Base-by-base conservation (phyloP, 2,113 vertebrate species). In the Varanus salvator region DNA sequence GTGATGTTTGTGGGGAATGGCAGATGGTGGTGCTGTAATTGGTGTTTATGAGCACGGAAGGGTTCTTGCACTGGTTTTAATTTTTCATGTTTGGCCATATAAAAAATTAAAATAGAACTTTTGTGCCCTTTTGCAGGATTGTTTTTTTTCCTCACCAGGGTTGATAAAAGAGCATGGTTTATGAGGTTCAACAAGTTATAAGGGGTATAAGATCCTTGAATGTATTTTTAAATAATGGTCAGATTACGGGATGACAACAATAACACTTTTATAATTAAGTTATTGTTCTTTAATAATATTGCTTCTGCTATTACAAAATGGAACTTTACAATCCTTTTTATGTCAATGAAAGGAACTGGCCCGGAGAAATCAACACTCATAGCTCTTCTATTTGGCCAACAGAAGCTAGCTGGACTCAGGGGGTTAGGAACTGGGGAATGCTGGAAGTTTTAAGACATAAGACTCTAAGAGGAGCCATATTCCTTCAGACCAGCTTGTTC, bases 61-160 rank as follows among this genome's bases (percentile, higher is more conserved):
- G 44, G 4, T 68, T 84, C 50, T 74, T 91, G 89, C 90, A 88
- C 96, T 19, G 77, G 77, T 75, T 93, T 94, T 88, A 89, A 91
- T 88, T 89, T 96, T 93, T 95, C 90, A 96, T 91, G 80, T 77
- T 87, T 91, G 64, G 84, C 92, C 77, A 93, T 85, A 96, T 90
- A 89, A 95, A 96, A 96, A 68, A 72, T 93, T 95, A 88, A 97
- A 89, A 90, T 29, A 11, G 84, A 89, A 71, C 8, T 0, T 7
- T 85, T 93, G 87, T 91, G 74, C 81, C 90, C 94, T 90, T 93
- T 88, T 89, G 90, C 85, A n/a, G 81, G 38, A 66, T 27, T 44
- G 38, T 44, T 91, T 80, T 88, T 57, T 6, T 92, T 81, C 57
- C 34, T 92, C 88, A 64, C 29, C 0, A 0, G 72, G 76, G 71